A percentile compares a stretch with the other conserved stretches of the same genome.
Evolutionary conservation across 2,113 vertebrate species (phyloP).

Genomic region (Cynopterus brachyotis): DNA sequence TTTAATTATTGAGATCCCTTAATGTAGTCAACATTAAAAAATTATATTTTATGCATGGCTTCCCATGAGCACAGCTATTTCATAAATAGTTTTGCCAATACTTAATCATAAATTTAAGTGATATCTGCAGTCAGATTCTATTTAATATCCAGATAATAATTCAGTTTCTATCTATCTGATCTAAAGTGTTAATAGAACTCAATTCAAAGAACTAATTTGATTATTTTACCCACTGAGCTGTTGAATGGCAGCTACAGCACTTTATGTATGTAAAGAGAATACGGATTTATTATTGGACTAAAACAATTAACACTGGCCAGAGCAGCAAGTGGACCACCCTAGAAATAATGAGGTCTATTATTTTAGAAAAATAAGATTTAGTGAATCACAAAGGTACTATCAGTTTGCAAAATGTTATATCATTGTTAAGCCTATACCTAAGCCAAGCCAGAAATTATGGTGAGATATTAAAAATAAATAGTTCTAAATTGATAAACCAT

Average conservation of each 20-base stretch:
- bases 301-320: background rate
- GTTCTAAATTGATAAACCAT: background rate
- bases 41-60: background rate
- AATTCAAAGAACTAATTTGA: constrained; percentile 18
- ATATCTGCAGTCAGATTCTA: background rate
- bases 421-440: constrained; percentile 17
- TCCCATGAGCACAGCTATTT: background rate
- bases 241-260: background rate
- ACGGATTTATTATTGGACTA: background rate
- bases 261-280: background rate
- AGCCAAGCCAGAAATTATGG: background rate
- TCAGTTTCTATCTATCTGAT: background rate
- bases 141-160: background rate
- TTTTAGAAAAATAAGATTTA: constrained; percentile 13
- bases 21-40: background rate
- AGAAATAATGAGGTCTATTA: background rate
- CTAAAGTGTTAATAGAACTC: background rate
- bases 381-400: background rate
- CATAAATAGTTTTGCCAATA: background rate
- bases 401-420: background rate
- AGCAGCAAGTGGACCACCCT: background rate
- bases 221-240: background rate
- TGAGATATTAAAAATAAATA: constrained; percentile 19
- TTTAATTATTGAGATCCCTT: background rate
- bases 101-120: constrained; percentile 23